Percentiles rank a stretch among this genome's conserved stretches.
Evolutionary conservation across 2,797 vertebrate genomes (phyloP).

Genomic region (Typhlichthys eigenmanni): DNA sequence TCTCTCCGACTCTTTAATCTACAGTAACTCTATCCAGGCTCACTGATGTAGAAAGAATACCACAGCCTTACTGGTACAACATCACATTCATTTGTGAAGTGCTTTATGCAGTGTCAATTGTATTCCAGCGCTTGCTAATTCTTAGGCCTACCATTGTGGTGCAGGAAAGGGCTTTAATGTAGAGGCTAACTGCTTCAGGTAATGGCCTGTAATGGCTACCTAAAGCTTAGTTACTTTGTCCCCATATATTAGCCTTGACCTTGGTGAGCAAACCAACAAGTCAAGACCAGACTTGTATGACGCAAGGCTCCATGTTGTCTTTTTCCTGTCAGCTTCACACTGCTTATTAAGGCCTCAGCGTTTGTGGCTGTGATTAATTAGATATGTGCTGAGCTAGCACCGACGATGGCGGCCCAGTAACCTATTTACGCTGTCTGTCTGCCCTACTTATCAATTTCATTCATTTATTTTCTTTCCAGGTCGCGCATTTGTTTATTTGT

Average conservation of each 20-base stretch:
- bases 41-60: conserved; percentile 27
- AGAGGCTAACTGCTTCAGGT: conserved; percentile 39
- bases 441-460: conserved; percentile 14
- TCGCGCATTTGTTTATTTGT: conserved; percentile 17
- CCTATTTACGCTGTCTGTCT: conserved; percentile 7
- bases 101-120: conserved; percentile 26
- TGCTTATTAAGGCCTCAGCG: conserved; percentile 24
- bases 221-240: conserved; percentile 49
- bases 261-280: conserved; percentile 32
- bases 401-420: conserved; percentile 2
- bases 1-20: conserved; percentile 28
- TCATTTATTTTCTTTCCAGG: conserved; percentile 18
- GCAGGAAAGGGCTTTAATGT: conserved; percentile 34
- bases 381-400: conserved; percentile 29
- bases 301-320: conserved; percentile 22
- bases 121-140: conserved; percentile 7
- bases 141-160: conserved; percentile 18
- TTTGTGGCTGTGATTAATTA: conserved; percentile 40
- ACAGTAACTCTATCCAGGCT: conserved; percentile 36
- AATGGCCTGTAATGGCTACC: conserved; percentile 42
- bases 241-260: conserved; percentile 55
- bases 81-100: conserved; percentile 5
- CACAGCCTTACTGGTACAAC: conserved; percentile 29
- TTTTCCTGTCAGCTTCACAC: conserved; percentile 40
- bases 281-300: conserved; percentile 42